Evolutionary conservation across 1,140 invertebrate genomes (phyloP).

Genomic region (Trichogramma pretiosum): DNA sequence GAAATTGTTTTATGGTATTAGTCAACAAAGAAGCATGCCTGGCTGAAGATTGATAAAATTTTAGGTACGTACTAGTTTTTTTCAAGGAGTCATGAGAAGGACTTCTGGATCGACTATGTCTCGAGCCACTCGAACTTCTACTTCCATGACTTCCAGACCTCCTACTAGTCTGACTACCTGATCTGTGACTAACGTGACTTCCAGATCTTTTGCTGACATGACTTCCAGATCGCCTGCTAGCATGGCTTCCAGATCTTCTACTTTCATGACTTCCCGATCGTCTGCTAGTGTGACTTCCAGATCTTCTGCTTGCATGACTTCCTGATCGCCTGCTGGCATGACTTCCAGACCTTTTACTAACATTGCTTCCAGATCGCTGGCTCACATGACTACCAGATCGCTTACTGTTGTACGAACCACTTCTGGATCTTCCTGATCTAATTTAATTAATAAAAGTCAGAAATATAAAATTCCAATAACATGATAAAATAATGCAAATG

Average conservation of each 20-base stretch:
- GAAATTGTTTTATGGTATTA: no score
- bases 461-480: no score
- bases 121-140: slow-evolving; percentile 14
- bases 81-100: no score
- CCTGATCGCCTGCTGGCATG: slow-evolving; percentile 22
- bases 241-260: slow-evolving; percentile 15
- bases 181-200: slow-evolving; percentile 22
- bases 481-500: no score
- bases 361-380: slow-evolving; percentile 4
- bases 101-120: slow-evolving; percentile 23
- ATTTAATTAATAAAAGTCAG: slow-evolving; percentile 23
- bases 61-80: no score
- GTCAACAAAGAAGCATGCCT: no score
- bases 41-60: no score
- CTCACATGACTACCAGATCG: slow-evolving; percentile 17
- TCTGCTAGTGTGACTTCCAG: slow-evolving; percentile 17
- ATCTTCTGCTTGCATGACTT: slow-evolving; percentile 12
- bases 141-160: not conserved
- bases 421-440: no score
- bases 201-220: slow-evolving; percentile 27
- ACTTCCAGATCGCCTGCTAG: slow-evolving; percentile 16
- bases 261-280: slow-evolving; percentile 14
- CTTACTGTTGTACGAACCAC: slow-evolving; percentile 3
- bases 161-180: slow-evolving; percentile 15
- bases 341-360: slow-evolving; percentile 9